Evolutionary conservation across 2,888 invertebrate genomes (phyloP), one percentile per base, ranked within the genome.

Genomic region (Aphodius sticticus): DNA sequence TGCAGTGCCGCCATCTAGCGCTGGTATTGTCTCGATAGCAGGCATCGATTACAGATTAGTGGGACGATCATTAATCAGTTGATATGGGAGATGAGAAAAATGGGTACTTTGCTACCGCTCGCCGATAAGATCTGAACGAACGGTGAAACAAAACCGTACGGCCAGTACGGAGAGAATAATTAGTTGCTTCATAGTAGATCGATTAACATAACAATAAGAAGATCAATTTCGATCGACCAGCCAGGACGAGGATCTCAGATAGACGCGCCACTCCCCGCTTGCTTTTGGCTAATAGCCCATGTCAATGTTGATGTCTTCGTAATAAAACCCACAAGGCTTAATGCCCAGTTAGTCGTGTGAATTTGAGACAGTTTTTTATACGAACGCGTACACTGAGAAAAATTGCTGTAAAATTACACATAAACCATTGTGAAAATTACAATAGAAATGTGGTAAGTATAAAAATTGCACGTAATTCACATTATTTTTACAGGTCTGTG

Each of bases 161-260:
- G 53, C 77, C 80, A 69, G 79, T 77, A 81, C 80, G 77, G 37
- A 79, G 77, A 80, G 77, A 80, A 84, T 85, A 86, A 85, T 85
- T 86, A 86, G 85, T 86, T 85, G 84, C 84, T 85, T 85, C 84
- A 85, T 85, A 85, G 85, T 84, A 84, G 86, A 85, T 85, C 85
- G 86, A 86, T 86, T 86, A 86, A 84, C 86, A 86, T 86, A 86
- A 86, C 84, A 86, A 86, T 86, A 84, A 83, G 84, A 83, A 83
- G 84, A 85, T 85, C 85, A 85, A 86, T 85, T 86, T 85, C 84
- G 75, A 83, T 83, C 84, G 84, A 84, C 84, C 85, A 85, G 82
- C 7, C 7, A 9, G 53, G 53, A 53, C 12, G 9, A 53, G 53
- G 12, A 53, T 53, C 9, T 2, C 1, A 53, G 53, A 53, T 53